These are phyloP conservation scores for Zosterops hypoxanthus DNA, from an alignment of 2,113 vertebrate species.

Conservation along the genomic window DNA sequence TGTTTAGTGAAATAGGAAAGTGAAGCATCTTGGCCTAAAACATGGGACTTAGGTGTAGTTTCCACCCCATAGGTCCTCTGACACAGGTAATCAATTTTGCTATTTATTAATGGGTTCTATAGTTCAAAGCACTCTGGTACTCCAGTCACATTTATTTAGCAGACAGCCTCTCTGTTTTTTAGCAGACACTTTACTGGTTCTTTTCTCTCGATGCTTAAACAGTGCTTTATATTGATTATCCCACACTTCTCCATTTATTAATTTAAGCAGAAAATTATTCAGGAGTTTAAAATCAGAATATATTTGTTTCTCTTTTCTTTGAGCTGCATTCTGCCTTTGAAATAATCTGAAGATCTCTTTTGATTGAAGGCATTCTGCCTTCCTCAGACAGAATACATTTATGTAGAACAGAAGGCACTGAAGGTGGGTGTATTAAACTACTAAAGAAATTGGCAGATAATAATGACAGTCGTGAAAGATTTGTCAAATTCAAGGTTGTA, in stretches of 20 bases:
- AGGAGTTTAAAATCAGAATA: not conserved
- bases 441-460: not conserved
- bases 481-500: not conserved
- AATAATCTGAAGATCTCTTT: not conserved
- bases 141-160: not conserved
- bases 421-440: not conserved
- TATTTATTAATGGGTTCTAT: not conserved
- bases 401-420: not conserved
- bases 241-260: not conserved
- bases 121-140: not conserved
- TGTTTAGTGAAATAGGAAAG: not conserved
- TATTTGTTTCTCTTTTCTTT: not conserved
- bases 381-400: not conserved
- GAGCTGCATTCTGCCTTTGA: not conserved
- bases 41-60: accelerated
- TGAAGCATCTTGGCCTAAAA: not conserved
- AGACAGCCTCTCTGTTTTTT: not conserved
- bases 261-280: not conserved
- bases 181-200: not conserved
- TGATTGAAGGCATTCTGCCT: not conserved
- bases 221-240: not conserved
- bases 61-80: not conserved
- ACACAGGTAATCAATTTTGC: accelerated
- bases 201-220: not conserved
- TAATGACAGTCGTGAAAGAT: not conserved